A percentile compares a stretch with the other conserved stretches of the same genome.
Evolutionary conservation across 2,113 vertebrate species (phyloP).

Genomic region (Eretmochelys imbricata): DNA sequence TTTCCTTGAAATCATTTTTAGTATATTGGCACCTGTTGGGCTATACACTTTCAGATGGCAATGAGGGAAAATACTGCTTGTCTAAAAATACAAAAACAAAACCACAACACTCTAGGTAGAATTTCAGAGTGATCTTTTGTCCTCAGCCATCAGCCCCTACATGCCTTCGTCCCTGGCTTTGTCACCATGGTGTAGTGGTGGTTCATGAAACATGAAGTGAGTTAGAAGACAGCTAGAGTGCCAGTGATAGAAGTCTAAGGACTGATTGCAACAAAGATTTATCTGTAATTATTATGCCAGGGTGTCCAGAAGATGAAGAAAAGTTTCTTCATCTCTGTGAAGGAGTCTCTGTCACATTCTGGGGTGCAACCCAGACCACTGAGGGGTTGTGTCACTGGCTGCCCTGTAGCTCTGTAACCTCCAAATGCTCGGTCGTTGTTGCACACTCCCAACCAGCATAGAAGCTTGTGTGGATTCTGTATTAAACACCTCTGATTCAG

Average conservation of each 20-base stretch:
- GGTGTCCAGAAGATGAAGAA: neutral
- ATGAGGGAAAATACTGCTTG: neutral
- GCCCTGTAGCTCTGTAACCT: neutral
- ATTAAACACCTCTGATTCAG: neutral
- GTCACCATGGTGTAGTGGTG: neutral
- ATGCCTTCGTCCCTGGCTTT: neutral
- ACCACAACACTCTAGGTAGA: neutral
- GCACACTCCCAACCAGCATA: neutral
- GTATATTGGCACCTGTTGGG: neutral
- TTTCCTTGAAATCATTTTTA: neutral
- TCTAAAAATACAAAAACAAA: neutral
- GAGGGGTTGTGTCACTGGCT: neutral
- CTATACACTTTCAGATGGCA: neutral
- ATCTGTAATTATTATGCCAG: neutral
- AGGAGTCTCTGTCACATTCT: neutral
- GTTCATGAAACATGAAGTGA: neutral
- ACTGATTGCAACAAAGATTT: neutral
- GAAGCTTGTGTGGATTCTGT: neutral
- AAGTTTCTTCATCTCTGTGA: neutral
- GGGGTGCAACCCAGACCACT: neutral
- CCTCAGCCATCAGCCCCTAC: neutral
- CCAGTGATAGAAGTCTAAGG: neutral
- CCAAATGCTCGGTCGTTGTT: neutral
- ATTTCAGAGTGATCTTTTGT: neutral
- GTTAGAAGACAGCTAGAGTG: neutral